Base-by-base conservation (phyloP, 2,888 invertebrate genomes). In the Lingula anatina region DNA sequence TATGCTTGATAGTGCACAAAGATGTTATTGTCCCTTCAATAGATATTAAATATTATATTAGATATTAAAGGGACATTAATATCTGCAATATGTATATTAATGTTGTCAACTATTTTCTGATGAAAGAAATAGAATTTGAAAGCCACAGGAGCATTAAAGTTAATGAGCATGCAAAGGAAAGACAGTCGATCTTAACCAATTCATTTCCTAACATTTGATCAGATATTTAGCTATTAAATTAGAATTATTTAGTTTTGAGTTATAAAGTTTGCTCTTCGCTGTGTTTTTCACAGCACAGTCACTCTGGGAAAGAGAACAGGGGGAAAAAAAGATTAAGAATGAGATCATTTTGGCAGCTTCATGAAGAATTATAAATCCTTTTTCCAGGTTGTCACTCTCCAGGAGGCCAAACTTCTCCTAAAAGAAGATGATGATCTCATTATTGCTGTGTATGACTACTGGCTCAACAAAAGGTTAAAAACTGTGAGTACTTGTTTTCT, bases 371-470 rank as follows among this genome's bases (percentile, higher is more conserved):
- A 23, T 12, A 24, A 9, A 2, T 18, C 26, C 39, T 45, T 25
- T 47, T 46, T 60, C 5, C 56, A 78, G 69, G 93, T 94, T 64
- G 89, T 95, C 64, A 90, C 90, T 62, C 81, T 95, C 59, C 87
- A 88, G 76, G 96, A 97, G 82, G 97, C 97, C 59, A 94, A 94
- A 79, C 85, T 91, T 60, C 84, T 97, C 68, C 84, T 96, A 60
- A 93, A 94, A 75, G 88, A 90, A 78, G 90, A 92, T 75, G 96
- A 97, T 81, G 76, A 76, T 55, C 85, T 97, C 71, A 91, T 94
- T 75, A 92, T 94, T 76, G 92, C 96, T 65, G 94, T 99, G 54
- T 99, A 95, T 81, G 99, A 99, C 82, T 99, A 99, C 81, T 99
- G 99, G 99, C 84, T 99, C 64, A 92, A 91, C 79, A 99, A 99